Evolutionary conservation across 2,888 invertebrate species (phyloP), one percentile per base, ranked within the genome.

Genomic region (Cataglyphis livida): DNA sequence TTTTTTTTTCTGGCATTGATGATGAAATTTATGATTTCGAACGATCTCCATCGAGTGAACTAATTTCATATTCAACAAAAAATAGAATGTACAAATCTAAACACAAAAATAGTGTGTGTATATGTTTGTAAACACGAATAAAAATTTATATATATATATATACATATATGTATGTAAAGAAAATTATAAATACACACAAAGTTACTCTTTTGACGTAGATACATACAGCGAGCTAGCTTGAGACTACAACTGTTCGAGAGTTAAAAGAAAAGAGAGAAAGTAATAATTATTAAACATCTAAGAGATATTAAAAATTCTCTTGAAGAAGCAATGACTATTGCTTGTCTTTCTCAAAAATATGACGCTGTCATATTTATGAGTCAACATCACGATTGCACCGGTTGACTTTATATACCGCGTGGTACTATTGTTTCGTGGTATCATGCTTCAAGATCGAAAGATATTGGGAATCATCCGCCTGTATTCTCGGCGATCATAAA

Each of bases 51-150:
- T 7, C 4, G 32, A 35, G 21, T 18, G 15, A 21, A 21, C 21
- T 28, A 18, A 75, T 51, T 51, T 48, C 0, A 32, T 21, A n/a
- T 5, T 9, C 15, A 21, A 51, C 12, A 35, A 32, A 75, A 18
- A 75, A 65, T 51, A 75, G 35, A 41, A 35, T 32, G 9, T 12
- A 57, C 41, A 18, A 41, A 71, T 57, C 48, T 54, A 15, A 74
- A 62, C 9, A 65, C 25, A 65, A 51, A 75, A 65, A 75, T 65
- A 75, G 38, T 32, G 5, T n/a, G 38, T 21, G n/a, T 57, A 3
- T n/a, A 6, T 18, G n/a, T 44, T 44, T 44, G 15, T 44, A 44
- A 44, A 15, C 15, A 12, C 44, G 2, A 15, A 15, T 44, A 44
- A n/a, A 41, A n/a, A 59, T 73, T 59, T 12, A 73, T n/a, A 12